Conservation (phyloP, 2,888 invertebrate species). For the Agriotes lineatus region DNA sequence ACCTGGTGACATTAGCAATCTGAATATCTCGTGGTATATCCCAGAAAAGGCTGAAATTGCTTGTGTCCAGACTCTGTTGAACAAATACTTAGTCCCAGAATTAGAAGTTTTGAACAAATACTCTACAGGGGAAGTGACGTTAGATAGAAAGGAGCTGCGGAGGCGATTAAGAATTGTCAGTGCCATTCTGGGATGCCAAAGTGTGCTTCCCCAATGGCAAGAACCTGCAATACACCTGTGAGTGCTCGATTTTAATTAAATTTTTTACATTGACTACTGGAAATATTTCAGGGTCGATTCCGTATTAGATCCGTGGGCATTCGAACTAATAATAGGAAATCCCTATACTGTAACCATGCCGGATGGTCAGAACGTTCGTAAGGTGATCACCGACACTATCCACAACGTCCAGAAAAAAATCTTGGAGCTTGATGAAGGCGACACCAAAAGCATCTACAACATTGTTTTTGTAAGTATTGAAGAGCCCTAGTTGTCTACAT, state of each 20-base stretch:
- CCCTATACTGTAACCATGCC: constrained; percentile 66
- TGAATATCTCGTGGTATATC: constrained; percentile 82
- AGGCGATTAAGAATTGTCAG: constrained; percentile 77
- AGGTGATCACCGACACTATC: constrained; percentile 72
- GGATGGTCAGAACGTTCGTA: constrained; percentile 79
- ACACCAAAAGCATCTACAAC: constrained; percentile 77
- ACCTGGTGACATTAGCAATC: constrained; percentile 74
- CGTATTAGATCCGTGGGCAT: constrained; percentile 69
- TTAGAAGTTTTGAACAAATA: constrained; percentile 72
- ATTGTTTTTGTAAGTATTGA: constrained; percentile 61
- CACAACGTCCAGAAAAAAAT: constrained; percentile 75
- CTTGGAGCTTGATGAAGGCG: constrained; percentile 78
- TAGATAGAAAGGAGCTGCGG: constrained; percentile 77
- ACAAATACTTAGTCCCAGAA: constrained; percentile 76
- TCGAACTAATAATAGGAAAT: constrained; percentile 68
- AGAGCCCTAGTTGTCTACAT: background rate
- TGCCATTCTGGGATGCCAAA: constrained; percentile 75
- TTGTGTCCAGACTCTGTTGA: constrained; percentile 75
- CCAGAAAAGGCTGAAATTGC: constrained; percentile 78
- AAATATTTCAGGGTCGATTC: constrained; percentile 68
- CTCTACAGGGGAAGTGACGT: constrained; percentile 66
- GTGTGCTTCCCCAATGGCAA: constrained; percentile 78
- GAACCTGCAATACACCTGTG: constrained; percentile 72
- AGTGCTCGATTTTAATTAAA: constrained; percentile 56
- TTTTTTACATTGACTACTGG: background rate